Base-by-base conservation (phyloP, 2,888 invertebrate species). In the Cataglyphis rosenhaueri region DNA sequence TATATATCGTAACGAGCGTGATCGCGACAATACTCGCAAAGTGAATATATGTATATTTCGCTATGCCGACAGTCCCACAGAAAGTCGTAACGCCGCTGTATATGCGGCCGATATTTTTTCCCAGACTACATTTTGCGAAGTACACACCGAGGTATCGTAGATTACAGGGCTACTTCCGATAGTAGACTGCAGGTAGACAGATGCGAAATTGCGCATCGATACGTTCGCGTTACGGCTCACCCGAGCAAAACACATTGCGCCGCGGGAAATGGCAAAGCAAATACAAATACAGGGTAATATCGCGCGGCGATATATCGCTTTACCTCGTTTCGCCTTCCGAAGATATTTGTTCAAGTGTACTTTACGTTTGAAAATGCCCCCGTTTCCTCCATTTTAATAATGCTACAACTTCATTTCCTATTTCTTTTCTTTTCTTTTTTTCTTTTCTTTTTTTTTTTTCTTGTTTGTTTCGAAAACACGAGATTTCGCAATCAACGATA, bases 181-280 rank as follows among this genome's bases (percentile, higher is more conserved):
- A 41, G 73, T 35, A 79, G 29, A 79, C 59, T 25, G 78, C 44
- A 44, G 73, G 12, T n/a, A 71, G 78, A 76, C 76, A 66, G 76
- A 78, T 71, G 21, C 73, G 59, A 52, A 55, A 79, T 61, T 76
- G 85, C 84, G 75, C 48, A 68, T 85, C 73, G 41, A 55, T 68
- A 65, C 62, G 57, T 65, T 64, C 55, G 82, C 48, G 57, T 81
- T 87, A 87, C 84, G 70, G 81, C 12, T 68, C 18, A 75, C 81
- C 73, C 68, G 5, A 48, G 41, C 48, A 38, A 25, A 76, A 55
- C 65, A 62, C 29, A 57, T 74, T 57, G 64, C 57, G 81, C 70
- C 52, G 70, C 85, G 70, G 82, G 73, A 84, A 85, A 86, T 86
- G 84, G 82, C 84, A 85, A 86, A 78, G 73, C 78, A 71, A 79